A percentile compares a stretch with the other conserved stretches of the same genome.
Conservation (phyloP, 2,113 vertebrate genomes). For the Chaetodon trifascialis region DNA sequence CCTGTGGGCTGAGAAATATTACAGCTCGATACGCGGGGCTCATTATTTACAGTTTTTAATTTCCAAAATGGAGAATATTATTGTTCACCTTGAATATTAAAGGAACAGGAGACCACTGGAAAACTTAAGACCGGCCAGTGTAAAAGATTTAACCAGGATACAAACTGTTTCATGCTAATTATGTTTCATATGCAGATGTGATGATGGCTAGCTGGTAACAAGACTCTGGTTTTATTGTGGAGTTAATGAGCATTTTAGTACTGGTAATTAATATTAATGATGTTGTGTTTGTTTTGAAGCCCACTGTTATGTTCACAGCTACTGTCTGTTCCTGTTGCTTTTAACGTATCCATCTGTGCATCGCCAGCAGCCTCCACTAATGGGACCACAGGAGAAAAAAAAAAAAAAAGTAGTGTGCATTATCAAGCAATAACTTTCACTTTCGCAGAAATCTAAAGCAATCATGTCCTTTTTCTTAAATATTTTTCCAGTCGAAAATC, state of each 20-base stretch:
- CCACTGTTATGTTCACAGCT: not conserved
- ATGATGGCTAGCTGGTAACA: not conserved
- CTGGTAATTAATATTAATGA: not conserved
- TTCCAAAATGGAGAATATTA: not conserved
- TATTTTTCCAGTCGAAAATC: not conserved
- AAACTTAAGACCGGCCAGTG: not conserved
- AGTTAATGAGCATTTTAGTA: too few relatives aligned
- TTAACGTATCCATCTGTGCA: too few relatives aligned
- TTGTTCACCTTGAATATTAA: not conserved
- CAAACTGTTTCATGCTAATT: not conserved
- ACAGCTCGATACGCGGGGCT: slow-evolving; percentile 24
- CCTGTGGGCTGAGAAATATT: slow-evolving; percentile 51
- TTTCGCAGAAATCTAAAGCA: not conserved
- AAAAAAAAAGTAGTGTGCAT: not conserved
- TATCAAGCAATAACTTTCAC: not conserved
- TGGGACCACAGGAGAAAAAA: not conserved
- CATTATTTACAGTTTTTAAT: slow-evolving; percentile 23
- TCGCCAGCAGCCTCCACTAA: too few relatives aligned
- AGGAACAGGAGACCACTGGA: not conserved
- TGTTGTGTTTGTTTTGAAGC: not conserved
- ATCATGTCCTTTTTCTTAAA: not conserved
- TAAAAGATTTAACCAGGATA: not conserved
- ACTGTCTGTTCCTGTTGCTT: not conserved
- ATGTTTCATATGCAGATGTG: not conserved
- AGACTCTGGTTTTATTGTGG: not conserved